These are phyloP conservation scores for Oxycera nigricornis DNA, from an alignment of 2,888 invertebrate species.

Conservation along the genomic window DNA sequence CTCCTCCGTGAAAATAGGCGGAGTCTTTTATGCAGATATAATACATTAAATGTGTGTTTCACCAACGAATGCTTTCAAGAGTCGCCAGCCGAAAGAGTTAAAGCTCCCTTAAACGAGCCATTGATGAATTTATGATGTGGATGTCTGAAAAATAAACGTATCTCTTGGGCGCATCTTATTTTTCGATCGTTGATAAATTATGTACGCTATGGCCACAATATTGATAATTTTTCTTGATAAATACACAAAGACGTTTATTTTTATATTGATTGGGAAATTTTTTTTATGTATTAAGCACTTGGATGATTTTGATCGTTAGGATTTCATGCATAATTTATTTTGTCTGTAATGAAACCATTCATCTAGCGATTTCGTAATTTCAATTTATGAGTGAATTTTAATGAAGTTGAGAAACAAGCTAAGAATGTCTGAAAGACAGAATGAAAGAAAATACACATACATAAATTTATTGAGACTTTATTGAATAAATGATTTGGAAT, in stretches of 20 bases:
- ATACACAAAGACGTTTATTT: slow-evolving; percentile 5
- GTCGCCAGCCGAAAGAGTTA: slow-evolving; percentile 3
- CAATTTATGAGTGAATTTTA: slow-evolving; percentile 17
- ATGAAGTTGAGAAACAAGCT: not conserved
- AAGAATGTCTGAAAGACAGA: too few species aligned
- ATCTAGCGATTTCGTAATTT: slow-evolving; percentile 24
- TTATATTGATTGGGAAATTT: not conserved
- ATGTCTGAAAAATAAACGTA: not conserved
- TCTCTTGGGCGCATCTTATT: not conserved
- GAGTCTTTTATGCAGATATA: not conserved
- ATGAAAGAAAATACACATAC: too few species aligned
- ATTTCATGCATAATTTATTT: slow-evolving; percentile 20
- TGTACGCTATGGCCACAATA: not conserved
- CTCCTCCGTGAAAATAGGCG: not conserved
- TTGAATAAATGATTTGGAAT: too few species aligned
- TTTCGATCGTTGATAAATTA: slow-evolving; percentile 8
- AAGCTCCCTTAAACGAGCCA: slow-evolving; percentile 4
- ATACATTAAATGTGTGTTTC: not conserved
- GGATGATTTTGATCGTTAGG: not conserved
- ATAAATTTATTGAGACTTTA: too few species aligned
- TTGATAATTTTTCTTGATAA: not conserved
- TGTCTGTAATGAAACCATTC: slow-evolving; percentile 1
- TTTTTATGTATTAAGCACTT: slow-evolving; percentile 7
- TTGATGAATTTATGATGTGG: slow-evolving; percentile 35
- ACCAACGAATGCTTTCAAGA: not conserved